These are phyloP conservation scores for Beris chalybata DNA, from an alignment of 2,888 invertebrate genomes.

Conservation along the genomic window DNA sequence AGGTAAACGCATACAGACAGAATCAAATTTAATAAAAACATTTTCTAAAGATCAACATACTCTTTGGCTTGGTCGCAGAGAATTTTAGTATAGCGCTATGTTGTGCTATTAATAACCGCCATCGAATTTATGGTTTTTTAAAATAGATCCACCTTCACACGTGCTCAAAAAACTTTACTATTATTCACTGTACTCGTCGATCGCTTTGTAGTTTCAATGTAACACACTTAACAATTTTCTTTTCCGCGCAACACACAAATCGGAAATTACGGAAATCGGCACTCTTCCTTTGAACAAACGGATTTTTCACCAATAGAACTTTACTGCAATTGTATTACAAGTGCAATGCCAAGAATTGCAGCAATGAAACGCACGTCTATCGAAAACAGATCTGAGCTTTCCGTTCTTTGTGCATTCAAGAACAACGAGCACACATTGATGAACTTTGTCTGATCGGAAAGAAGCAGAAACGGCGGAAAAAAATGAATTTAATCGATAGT, in stretches of 20 bases:
- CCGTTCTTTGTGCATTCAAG: constrained; percentile 10
- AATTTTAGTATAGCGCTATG: background rate
- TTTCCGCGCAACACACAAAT: no score
- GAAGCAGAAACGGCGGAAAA: background rate
- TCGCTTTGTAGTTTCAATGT: constrained; percentile 1
- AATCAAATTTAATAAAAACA: no score
- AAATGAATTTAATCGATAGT: constrained; percentile 1
- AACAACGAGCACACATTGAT: background rate
- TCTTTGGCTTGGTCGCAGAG: constrained; percentile 5
- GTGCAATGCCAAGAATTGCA: no score
- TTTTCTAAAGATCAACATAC: constrained; percentile 24
- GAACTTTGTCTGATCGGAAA: constrained; percentile 6
- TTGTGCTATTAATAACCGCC: constrained; percentile 4
- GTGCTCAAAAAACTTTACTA: background rate
- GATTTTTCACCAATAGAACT: no score
- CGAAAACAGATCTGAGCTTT: no score
- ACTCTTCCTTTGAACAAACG: no score
- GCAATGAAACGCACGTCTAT: no score
- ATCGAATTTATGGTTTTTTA: background rate
- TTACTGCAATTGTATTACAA: no score
- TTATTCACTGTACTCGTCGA: constrained; percentile 1
- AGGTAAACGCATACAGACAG: no score
- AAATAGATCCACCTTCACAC: no score
- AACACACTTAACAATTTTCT: constrained; percentile 9
- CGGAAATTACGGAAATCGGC: no score